Percentiles rank a stretch among this genome's conserved stretches.
These are phyloP conservation scores for Cephalopachus bancanus DNA, from an alignment of 2,797 vertebrate genomes.

Conservation along the genomic window DNA sequence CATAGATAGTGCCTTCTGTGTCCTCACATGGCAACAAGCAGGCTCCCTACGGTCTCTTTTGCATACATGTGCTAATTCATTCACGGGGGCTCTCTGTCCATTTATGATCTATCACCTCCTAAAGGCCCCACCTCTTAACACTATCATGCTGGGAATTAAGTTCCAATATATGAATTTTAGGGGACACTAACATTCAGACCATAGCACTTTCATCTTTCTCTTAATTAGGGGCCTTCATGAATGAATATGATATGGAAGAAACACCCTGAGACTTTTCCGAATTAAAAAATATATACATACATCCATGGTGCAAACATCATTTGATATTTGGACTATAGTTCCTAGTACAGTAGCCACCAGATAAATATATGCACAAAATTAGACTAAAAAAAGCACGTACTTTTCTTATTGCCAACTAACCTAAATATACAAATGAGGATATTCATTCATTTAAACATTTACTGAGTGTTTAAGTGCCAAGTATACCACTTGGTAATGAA, in stretches of 20 bases:
- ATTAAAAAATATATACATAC: background rate
- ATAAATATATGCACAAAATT: constrained; percentile 46
- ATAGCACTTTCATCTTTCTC: background rate
- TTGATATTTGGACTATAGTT: constrained; percentile 6
- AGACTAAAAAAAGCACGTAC: constrained; percentile 30
- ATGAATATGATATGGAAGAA: background rate
- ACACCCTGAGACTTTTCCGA: background rate
- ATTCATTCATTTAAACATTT: constrained; percentile 66
- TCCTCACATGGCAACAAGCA: background rate
- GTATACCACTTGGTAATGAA: constrained; percentile 44
- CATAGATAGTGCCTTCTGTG: background rate
- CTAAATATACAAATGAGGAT: constrained; percentile 22
- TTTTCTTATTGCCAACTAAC: constrained; percentile 63
- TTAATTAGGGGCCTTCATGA: constrained; percentile 31
- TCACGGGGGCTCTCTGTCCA: background rate
- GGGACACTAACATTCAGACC: background rate
- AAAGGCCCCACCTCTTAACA: background rate
- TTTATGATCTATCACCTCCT: background rate
- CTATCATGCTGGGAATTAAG: background rate
- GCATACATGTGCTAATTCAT: background rate
- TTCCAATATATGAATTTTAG: background rate
- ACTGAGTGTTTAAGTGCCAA: constrained; percentile 49
- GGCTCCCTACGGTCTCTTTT: background rate
- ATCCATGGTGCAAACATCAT: background rate
- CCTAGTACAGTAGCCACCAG: background rate